phyloP scores from a whole-genome alignment of 2,113 vertebrate genomes.

The Oenanthe oenanthe region DNA sequence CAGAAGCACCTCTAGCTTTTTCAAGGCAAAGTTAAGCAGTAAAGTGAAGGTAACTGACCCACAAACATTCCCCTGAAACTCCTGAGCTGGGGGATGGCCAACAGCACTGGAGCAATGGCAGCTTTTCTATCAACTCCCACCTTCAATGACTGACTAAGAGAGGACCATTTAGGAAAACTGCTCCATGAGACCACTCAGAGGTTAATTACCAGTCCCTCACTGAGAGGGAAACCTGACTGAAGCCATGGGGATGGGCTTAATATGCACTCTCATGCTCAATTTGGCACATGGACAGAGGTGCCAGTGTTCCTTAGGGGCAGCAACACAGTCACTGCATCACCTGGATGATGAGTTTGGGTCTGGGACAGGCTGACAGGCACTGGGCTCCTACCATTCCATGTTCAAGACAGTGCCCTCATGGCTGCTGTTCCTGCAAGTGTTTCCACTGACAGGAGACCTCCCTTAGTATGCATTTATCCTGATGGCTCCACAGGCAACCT shows the following conservation, averaged over 20 bases:
- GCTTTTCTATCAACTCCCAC: neutral
- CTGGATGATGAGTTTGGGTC: neutral
- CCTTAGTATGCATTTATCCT: neutral
- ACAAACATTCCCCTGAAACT: neutral
- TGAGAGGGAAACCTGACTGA: neutral
- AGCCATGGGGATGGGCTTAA: neutral
- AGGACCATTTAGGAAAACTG: neutral
- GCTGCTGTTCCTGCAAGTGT: neutral
- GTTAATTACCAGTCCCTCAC: neutral
- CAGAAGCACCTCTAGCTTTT: neutral
- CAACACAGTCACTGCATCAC: neutral
- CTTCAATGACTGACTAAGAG: neutral
- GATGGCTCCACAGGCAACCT: neutral
- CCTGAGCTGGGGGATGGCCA: neutral
- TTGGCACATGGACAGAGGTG: rapidly evolving
- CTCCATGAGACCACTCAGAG: neutral
- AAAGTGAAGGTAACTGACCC: neutral
- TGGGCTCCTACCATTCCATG: neutral
- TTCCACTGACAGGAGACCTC: neutral
- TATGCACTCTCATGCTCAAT: neutral
- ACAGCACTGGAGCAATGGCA: rapidly evolving
- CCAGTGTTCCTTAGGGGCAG: neutral
- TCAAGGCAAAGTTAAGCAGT: neutral
- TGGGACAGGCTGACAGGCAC: neutral
- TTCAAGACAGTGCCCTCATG: neutral